Evolutionary conservation across 2,888 invertebrate genomes (phyloP).

Genomic region (Oscheius myriophilus): DNA sequence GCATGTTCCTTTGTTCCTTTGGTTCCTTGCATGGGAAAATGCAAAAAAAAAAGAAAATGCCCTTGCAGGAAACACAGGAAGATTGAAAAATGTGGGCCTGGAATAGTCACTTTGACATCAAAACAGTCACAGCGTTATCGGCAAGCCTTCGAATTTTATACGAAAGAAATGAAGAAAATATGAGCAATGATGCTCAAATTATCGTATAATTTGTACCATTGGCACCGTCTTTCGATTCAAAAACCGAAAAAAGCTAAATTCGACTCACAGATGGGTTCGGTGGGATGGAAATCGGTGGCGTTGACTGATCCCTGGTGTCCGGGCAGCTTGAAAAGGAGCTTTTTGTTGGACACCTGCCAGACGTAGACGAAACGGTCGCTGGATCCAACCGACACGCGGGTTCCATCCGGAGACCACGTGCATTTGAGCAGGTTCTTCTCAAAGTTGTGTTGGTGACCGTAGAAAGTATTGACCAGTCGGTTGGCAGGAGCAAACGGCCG

Average conservation of each 20-base stretch:
- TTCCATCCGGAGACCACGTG: conserved; percentile 91
- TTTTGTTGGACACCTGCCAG: conserved; percentile 92
- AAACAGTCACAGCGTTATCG: too few species aligned
- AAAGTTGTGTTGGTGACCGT: conserved; percentile 95
- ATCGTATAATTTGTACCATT: too few species aligned
- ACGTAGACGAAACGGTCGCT: conserved; percentile 90
- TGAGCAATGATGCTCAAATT: background rate
- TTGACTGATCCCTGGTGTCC: conserved; percentile 98
- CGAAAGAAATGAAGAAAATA: background rate
- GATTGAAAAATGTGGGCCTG: background rate
- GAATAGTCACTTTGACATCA: too few species aligned
- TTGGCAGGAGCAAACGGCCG: conserved; percentile 87
- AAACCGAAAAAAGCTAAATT: background rate
- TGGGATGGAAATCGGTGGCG: conserved; percentile 92
- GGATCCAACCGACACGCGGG: conserved; percentile 89
- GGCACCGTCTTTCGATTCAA: background rate
- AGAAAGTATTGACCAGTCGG: conserved; percentile 86
- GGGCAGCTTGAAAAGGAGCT: conserved; percentile 93
- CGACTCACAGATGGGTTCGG: conserved; percentile 83
- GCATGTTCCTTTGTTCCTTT: too few species aligned
- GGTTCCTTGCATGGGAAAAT: too few species aligned
- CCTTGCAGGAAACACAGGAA: too few species aligned
- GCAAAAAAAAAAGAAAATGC: too few species aligned
- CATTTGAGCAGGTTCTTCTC: conserved; percentile 94
- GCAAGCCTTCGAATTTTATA: too few species aligned